Conservation (phyloP, 2,113 vertebrate species). For the Tringa solitaria region DNA sequence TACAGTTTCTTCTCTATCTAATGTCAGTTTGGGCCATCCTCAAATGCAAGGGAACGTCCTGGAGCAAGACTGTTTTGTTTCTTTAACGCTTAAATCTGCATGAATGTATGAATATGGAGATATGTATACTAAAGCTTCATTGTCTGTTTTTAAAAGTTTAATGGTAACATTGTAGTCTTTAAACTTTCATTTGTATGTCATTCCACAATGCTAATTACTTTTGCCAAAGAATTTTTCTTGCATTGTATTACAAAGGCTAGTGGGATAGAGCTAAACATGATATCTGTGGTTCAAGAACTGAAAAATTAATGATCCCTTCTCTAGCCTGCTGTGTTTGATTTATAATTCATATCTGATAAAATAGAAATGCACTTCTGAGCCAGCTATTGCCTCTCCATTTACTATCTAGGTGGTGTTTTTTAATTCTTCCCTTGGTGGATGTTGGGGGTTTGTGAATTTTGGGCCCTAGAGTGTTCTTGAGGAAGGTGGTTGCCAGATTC, state of each 20-base stretch:
- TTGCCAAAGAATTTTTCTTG: not conserved
- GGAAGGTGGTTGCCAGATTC: not conserved
- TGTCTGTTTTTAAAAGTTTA: constrained; percentile 21
- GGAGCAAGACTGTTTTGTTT: not conserved
- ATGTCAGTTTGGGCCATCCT: not conserved
- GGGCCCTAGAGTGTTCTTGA: not conserved
- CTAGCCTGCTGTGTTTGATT: constrained; percentile 29
- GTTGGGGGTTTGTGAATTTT: not conserved
- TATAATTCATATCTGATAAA: constrained; percentile 45
- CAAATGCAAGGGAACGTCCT: not conserved
- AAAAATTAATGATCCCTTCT: constrained; percentile 42
- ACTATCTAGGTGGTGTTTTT: not conserved
- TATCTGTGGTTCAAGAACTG: not conserved
- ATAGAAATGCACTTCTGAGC: not conserved
- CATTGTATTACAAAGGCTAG: not conserved
- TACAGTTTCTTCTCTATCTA: not conserved
- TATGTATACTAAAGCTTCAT: not conserved
- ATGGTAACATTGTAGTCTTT: constrained; percentile 24
- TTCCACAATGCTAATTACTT: not conserved
- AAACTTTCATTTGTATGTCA: constrained; percentile 27
- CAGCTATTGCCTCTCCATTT: not conserved
- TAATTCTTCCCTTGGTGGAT: not conserved
- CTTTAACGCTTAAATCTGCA: not conserved
- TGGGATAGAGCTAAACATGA: not conserved
- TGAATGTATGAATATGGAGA: not conserved